Base-by-base conservation (phyloP, 2,888 invertebrate species). In the Conistra vaccinii region DNA sequence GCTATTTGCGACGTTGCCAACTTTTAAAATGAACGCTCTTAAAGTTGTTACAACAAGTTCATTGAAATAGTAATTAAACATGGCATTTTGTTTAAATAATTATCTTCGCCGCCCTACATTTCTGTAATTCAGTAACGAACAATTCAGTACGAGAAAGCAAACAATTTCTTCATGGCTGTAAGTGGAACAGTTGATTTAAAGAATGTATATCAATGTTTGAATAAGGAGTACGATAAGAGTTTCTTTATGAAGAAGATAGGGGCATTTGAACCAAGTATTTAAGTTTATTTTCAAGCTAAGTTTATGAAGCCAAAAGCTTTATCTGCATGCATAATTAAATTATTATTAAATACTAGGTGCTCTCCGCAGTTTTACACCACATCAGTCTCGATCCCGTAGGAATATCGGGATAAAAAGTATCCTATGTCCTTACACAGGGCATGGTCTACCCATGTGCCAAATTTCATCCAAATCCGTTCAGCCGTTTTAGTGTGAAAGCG, bases 141-240 rank as follows among this genome's bases (percentile, higher is more conserved):
- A 75, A 57, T 72, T 69, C 57, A 75, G 67, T 63, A 29, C 62
- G 69, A 67, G n/a, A 70, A 69, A 57, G 61, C 55, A 80, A 83
- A 80, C 76, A 76, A 76, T 82, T 79, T 80, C 83, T 68, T 80
- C 80, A 80, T 57, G 60, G 7, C 45, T 48, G 57, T 72, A 73
- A 80, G 65, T 83, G 61, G 76, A 69, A 71, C 76, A 80, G 68
- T 69, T 66, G 57, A 73, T 68, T 58, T 73, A 61, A 72, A 69
- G 68, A 83, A 72, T 71, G 26, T 73, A 58, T 66, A 68, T 69
- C 48, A 77, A 83, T 83, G 72, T 83, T 80, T 83, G n/a, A 77
- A 74, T 45, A 73, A 17, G 10, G 7, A 53, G 17, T 17, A 67
- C 29, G 78, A 78, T 81, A 81, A 78, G 42, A 48, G 55, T 68